Evolutionary conservation across 2,797 vertebrate genomes (phyloP).

Genomic region (Mustela erminea): DNA sequence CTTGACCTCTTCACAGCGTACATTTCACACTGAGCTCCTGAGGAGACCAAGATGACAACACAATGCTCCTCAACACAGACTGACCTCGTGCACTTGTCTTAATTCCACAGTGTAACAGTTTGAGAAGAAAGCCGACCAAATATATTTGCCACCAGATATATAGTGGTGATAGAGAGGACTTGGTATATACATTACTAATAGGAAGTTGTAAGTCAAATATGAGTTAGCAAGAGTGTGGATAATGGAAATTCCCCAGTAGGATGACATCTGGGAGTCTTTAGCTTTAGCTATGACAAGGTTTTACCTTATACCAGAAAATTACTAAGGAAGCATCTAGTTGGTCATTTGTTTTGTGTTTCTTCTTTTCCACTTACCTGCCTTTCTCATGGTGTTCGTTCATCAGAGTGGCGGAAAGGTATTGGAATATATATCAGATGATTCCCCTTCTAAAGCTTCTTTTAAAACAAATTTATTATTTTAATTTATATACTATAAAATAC

Average conservation of each 20-base stretch:
- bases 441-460: neutral
- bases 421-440: neutral
- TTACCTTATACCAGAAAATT: neutral
- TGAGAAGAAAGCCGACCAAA: neutral
- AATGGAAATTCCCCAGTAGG: neutral
- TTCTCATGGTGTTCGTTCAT: neutral
- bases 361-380: neutral
- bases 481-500: neutral
- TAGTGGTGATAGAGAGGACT: neutral
- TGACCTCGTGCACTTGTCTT: neutral
- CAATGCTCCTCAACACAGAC: neutral
- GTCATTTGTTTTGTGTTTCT: neutral
- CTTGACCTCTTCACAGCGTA: accelerated
- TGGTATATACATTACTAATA: neutral
- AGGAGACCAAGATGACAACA: neutral
- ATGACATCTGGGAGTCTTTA: neutral
- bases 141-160: neutral
- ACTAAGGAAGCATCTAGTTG: neutral
- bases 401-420: neutral
- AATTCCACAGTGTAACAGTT: neutral
- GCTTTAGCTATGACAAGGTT: neutral
- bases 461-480: neutral
- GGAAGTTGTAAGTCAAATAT: neutral
- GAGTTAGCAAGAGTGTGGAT: neutral
- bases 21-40: neutral